A percentile compares a stretch with the other conserved stretches of the same genome.
Conservation (phyloP, 1,140 invertebrate species). For the Maniola jurtina region DNA sequence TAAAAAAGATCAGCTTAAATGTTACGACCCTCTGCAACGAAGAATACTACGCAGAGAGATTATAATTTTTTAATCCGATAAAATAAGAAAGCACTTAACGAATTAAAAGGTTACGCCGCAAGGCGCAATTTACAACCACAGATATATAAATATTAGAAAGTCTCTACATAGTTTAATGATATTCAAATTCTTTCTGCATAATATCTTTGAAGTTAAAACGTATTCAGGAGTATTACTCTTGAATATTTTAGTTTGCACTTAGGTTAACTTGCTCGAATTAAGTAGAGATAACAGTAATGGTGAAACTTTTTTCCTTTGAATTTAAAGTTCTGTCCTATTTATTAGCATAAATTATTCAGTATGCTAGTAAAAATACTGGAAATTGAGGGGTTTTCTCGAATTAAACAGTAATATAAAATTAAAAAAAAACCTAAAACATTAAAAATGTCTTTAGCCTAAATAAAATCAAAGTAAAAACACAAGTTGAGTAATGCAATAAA, state of each 20-base stretch:
- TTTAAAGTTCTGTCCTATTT: not conserved
- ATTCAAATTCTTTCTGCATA: conserved; percentile 9
- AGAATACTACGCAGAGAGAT: no score
- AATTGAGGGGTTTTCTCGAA: no score
- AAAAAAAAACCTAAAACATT: no score
- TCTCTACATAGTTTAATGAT: not conserved
- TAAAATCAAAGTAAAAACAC: no score
- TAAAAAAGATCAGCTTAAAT: no score
- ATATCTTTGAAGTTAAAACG: conserved; percentile 7
- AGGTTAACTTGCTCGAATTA: conserved; percentile 2
- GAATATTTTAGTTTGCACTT: conserved; percentile 15
- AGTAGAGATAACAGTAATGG: conserved; percentile 9
- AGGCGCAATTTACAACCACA: not conserved
- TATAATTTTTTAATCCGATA: no score
- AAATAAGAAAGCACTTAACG: not conserved
- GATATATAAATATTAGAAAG: not conserved
- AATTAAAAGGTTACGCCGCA: not conserved
- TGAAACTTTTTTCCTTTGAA: conserved; percentile 4
- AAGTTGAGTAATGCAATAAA: no score
- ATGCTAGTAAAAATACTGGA: no score
- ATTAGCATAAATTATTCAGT: no score
- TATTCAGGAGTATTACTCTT: conserved; percentile 6
- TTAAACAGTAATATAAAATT: no score
- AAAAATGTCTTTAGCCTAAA: no score
- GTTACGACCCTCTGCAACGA: no score